These are phyloP conservation scores for Eubucco bourcierii DNA, from an alignment of 2,113 vertebrate species.

Conservation along the genomic window DNA sequence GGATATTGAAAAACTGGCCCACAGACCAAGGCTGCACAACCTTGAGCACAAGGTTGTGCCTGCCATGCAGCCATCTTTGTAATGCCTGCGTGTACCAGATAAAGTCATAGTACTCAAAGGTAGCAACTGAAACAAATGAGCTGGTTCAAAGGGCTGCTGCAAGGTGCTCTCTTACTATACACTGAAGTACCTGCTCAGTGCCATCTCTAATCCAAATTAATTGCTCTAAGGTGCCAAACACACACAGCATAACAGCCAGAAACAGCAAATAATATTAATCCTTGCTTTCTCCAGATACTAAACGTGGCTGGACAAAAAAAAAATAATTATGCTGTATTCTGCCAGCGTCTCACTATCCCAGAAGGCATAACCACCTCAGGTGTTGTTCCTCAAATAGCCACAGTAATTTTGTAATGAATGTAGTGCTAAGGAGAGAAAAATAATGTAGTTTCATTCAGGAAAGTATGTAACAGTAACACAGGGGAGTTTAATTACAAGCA, in stretches of 20 bases:
- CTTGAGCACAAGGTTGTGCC: not conserved
- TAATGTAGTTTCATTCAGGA: not conserved
- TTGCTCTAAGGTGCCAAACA: constrained; percentile 6
- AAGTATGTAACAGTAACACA: not conserved
- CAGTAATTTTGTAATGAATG: not conserved
- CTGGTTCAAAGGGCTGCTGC: not conserved
- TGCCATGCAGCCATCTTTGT: not conserved
- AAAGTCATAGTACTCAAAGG: not conserved
- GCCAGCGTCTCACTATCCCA: not conserved
- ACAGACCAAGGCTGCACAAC: not conserved
- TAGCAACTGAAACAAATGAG: not conserved
- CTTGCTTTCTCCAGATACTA: not conserved
- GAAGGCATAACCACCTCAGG: not conserved
- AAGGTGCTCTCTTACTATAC: not conserved
- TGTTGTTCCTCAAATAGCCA: not conserved
- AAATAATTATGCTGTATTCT: not conserved
- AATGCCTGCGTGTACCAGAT: not conserved
- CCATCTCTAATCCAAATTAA: constrained; percentile 22
- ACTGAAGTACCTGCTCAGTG: not conserved
- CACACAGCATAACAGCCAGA: not conserved
- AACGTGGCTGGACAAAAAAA: not conserved
- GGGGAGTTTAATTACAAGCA: not conserved
- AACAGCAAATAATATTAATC: not conserved
- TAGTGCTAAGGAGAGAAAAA: not conserved
- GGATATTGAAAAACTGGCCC: not conserved